Base-by-base conservation (phyloP, 2,797 vertebrate species). In the Clamator glandarius region DNA sequence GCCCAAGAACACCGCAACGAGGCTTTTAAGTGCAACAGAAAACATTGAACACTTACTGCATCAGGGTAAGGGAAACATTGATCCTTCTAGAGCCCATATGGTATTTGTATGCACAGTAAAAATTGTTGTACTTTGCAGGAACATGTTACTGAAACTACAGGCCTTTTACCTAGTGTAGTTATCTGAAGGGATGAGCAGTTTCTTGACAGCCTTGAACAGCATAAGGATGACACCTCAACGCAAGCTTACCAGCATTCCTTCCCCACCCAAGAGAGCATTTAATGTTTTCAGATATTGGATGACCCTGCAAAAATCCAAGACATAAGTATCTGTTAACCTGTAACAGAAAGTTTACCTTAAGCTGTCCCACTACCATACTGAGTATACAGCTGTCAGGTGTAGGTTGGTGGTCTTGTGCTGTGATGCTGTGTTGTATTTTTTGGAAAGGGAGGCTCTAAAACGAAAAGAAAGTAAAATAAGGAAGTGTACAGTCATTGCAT, bases 301-400 rank as follows among this genome's bases (percentile, higher is more conserved):
- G 0, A 73, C 50, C 57, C 59, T 91, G 68, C n/a, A 94, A 75
- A 92, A 78, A 78, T 57, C 21, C 35, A 51, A 58, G 54, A 75
- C 46, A 24, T 9, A 82, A 78, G 17, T 15, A 26, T 41, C 72
- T 74, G 13, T 93, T 74, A 82, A 58, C 12, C 69, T 88, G 83
- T 12, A 93, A 84, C 7, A 33, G 61, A 57, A 83, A 81, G 52
- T 84, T 98, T 98, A 99, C 99, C 98, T 99, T 99, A 94, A 99
- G 98, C 97, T 99, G 99, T 96, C 99, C 99, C 97, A 99, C 99
- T 95, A 99, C 99, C 99, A 99, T 99, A 98, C 99, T 99, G 97
- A 99, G 96, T 98, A 99, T 99, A 97, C 99, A 99, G 97, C 98
- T 98, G 97, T 99, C 99, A 97, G 99, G 98, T 87, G 99, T 99